Conservation (phyloP, 2,797 vertebrate species). For the Chloroceryle inda region DNA sequence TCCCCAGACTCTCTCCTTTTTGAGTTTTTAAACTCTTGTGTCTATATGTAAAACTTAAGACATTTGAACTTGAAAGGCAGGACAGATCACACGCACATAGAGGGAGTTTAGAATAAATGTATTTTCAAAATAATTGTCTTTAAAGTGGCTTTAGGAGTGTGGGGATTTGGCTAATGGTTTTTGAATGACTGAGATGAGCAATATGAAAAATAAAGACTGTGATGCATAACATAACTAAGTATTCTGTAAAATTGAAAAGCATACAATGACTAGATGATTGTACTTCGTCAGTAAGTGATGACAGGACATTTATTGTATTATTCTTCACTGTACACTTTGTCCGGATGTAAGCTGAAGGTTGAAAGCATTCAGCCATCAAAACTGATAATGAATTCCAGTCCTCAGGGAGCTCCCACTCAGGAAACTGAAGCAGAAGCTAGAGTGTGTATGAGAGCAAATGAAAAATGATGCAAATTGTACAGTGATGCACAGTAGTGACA, state of each 20-base stretch:
- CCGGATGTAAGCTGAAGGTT: not conserved
- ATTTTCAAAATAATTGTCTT: conserved; percentile 42
- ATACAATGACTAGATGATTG: not conserved
- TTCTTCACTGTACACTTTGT: conserved; percentile 12
- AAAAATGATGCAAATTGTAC: not conserved
- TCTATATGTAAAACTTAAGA: not conserved
- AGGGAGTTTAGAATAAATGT: not conserved
- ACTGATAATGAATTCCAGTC: conserved; percentile 9
- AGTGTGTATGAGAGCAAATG: not conserved
- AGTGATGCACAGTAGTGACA: rapidly evolving
- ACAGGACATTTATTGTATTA: not conserved
- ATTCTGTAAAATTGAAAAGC: conserved; percentile 4
- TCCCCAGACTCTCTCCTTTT: not conserved
- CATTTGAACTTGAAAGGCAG: not conserved
- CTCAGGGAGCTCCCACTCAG: conserved; percentile 2
- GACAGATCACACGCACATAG: not conserved
- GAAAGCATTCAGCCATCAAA: conserved; percentile 42
- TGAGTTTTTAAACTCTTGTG: not conserved
- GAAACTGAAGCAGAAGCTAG: conserved; percentile 42
- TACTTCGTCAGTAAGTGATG: not conserved
- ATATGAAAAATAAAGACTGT: not conserved
- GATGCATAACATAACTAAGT: not conserved
- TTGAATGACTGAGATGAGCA: not conserved
- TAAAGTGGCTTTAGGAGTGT: not conserved
- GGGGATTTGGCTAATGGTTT: not conserved